These are phyloP conservation scores for Amazona guildingii DNA, from an alignment of 2,113 vertebrate species.

Conservation along the genomic window DNA sequence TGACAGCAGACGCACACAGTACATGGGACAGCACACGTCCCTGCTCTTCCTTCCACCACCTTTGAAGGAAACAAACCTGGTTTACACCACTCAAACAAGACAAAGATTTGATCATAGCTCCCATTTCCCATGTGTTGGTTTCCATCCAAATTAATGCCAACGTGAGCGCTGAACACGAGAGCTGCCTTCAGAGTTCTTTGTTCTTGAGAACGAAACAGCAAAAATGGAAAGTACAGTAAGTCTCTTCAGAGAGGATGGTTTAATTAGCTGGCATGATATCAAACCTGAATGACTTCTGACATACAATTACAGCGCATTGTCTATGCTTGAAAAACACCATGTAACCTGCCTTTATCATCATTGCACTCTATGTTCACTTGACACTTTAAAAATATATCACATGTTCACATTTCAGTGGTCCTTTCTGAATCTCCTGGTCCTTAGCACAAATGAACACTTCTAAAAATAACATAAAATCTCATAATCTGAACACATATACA, in stretches of 20 bases:
- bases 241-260: neutral
- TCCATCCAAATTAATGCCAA: neutral
- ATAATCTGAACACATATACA: neutral
- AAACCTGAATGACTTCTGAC: slow-evolving; percentile 7
- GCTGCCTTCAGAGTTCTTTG: neutral
- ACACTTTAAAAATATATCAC: neutral
- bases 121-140: neutral
- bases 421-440: neutral
- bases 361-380: neutral
- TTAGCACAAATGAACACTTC: neutral
- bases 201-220: neutral
- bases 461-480: neutral
- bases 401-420: neutral
- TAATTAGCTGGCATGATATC: slow-evolving; percentile 15
- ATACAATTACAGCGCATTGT: slow-evolving; percentile 1
- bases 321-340: neutral
- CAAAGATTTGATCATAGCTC: neutral
- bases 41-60: neutral
- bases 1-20: neutral
- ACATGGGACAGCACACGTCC: rapidly evolving
- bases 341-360: neutral
- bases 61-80: neutral
- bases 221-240: neutral
- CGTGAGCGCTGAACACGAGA: neutral
- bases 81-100: neutral